phyloP scores from a whole-genome alignment of 2,113 vertebrate genomes.

The Podarcis muralis region DNA sequence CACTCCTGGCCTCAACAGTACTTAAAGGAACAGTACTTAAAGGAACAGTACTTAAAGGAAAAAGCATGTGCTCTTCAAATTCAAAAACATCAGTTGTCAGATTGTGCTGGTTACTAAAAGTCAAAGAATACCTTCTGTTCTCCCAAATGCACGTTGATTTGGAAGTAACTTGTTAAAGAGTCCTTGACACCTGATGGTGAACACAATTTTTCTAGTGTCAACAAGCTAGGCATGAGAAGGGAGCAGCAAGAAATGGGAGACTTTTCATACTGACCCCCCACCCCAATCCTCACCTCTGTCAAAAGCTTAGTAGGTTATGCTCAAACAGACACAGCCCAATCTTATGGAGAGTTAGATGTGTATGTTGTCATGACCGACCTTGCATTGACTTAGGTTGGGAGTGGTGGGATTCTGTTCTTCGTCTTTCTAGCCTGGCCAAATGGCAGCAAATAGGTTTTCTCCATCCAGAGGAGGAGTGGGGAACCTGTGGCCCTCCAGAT shows the following conservation, averaged over 20 bases:
- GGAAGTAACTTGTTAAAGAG: conserved; percentile 8
- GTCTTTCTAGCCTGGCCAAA: no score
- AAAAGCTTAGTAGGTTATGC: no score
- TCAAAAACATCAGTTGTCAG: conserved; percentile 1
- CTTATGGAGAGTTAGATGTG: no score
- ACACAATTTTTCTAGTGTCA: not conserved
- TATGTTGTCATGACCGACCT: no score
- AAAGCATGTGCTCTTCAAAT: conserved; percentile 27
- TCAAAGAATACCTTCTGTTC: not conserved
- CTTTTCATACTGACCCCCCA: not conserved
- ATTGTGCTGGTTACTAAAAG: conserved; percentile 3
- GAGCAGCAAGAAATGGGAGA: not conserved
- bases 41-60: conserved; percentile 32
- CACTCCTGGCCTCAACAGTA: not conserved
- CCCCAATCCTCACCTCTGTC: no score
- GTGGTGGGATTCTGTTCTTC: no score
- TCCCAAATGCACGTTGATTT: conserved; percentile 12
- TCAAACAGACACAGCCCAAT: no score
- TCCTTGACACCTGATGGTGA: not conserved
- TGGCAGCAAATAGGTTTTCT: no score
- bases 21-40: conserved; percentile 31
- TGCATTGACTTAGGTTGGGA: no score
- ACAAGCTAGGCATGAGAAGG: not conserved
- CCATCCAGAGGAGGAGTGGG: no score
- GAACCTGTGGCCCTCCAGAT: no score